Evolutionary conservation across 2,797 vertebrate genomes (phyloP).

Genomic region (Crotalus adamanteus): DNA sequence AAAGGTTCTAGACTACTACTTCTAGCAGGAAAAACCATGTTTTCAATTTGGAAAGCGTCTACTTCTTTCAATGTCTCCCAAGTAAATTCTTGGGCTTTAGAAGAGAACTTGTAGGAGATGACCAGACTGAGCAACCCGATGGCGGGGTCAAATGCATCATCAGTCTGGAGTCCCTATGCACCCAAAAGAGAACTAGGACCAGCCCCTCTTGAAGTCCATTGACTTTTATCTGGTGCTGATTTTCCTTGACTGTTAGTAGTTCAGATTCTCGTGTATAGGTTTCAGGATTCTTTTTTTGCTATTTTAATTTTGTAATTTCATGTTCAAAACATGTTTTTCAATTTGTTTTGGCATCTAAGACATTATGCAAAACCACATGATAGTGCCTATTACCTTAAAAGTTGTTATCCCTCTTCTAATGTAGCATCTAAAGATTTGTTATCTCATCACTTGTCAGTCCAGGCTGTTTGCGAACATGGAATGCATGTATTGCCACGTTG

Average conservation of each 20-base stretch:
- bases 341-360: neutral
- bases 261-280: neutral
- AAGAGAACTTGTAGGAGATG: neutral
- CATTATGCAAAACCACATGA: neutral
- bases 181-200: neutral
- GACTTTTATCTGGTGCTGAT: neutral
- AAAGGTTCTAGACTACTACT: neutral
- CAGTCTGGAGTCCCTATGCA: neutral
- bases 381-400: neutral
- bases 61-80: neutral
- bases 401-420: neutral
- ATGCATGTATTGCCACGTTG: neutral
- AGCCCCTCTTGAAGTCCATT: neutral
- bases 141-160: neutral
- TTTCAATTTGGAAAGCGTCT: neutral
- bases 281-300: neutral
- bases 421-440: neutral
- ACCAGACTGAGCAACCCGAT: accelerated
- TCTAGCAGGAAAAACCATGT: neutral
- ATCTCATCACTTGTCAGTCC: neutral
- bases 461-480: neutral
- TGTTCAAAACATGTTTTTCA: neutral
- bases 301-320: neutral
- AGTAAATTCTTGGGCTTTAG: neutral
- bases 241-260: neutral